These are phyloP conservation scores for Galeruca laticollis DNA, from an alignment of 2,888 invertebrate genomes.

Conservation along the genomic window DNA sequence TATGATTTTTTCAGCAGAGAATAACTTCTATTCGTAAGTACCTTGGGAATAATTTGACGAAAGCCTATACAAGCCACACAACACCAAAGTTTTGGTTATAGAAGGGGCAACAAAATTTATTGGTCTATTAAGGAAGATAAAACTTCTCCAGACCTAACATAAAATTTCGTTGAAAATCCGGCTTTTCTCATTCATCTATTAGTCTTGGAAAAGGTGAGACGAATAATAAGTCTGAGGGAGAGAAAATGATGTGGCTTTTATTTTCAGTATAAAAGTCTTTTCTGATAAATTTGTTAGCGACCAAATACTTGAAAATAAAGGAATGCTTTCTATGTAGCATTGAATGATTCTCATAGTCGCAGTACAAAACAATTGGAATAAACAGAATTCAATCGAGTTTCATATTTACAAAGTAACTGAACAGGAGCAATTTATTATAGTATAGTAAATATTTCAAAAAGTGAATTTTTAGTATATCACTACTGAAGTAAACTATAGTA, in stretches of 20 bases:
- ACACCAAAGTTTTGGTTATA: conserved; percentile 33
- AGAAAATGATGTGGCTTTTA: conserved; percentile 9
- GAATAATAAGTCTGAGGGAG: conserved; percentile 21
- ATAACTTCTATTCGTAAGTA: background rate
- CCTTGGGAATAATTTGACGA: conserved; percentile 17
- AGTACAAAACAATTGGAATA: no score
- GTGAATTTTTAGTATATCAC: no score
- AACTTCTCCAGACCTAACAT: conserved; percentile 30
- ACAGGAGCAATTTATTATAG: no score
- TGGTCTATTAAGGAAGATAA: conserved; percentile 32
- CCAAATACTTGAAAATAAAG: background rate
- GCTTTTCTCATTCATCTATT: conserved; percentile 36
- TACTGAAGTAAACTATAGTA: no score
- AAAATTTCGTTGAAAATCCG: conserved; percentile 25
- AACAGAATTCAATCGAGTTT: no score
- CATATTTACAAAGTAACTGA: no score
- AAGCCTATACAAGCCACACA: conserved; percentile 27
- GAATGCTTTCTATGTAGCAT: background rate
- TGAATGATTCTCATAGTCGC: no score
- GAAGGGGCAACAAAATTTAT: conserved; percentile 31
- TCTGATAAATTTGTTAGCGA: conserved; percentile 3
- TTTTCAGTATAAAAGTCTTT: background rate
- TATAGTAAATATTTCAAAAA: no score
- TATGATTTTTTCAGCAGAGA: background rate
- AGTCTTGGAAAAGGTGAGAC: conserved; percentile 20